phyloP scores from a whole-genome alignment of 1,140 invertebrate genomes.

The Drosophila kanapiae region DNA sequence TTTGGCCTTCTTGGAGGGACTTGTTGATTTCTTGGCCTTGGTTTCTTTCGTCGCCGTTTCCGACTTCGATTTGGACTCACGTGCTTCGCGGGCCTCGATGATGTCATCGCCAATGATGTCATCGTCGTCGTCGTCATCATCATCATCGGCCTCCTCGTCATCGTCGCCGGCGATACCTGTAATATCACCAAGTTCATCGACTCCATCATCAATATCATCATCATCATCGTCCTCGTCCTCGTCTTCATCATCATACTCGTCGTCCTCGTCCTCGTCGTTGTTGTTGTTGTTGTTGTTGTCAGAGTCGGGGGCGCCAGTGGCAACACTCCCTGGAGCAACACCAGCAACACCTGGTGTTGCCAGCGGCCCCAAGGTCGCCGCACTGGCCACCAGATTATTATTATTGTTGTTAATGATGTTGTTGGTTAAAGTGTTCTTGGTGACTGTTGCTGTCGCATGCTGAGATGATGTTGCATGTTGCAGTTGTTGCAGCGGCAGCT shows the following conservation, averaged over 20 bases:
- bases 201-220: conserved; percentile 86
- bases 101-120: conserved; percentile 88
- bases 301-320: conserved; percentile 57
- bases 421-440: conserved; percentile 67
- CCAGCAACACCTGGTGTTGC: conserved; percentile 27
- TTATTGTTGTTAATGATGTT: conserved; percentile 41
- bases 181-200: conserved; percentile 88
- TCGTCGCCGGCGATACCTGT: conserved; percentile 88
- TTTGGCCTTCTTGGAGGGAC: conserved; percentile 86
- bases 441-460: conserved; percentile 56
- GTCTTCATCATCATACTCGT: conserved; percentile 89
- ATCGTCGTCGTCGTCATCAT: conserved; percentile 89
- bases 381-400: conserved; percentile 59
- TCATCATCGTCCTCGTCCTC: conserved; percentile 87
- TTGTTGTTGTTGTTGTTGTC: conserved; percentile 71
- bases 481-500: conserved; percentile 49
- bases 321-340: conserved; percentile 33
- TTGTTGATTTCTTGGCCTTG: conserved; percentile 86
- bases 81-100: conserved; percentile 89
- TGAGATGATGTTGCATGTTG: conserved; percentile 61
- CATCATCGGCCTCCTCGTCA: conserved; percentile 91
- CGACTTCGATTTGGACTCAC: conserved; percentile 95
- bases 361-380: conserved; percentile 48
- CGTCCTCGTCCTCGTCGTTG: conserved; percentile 88
- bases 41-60: conserved; percentile 84